These are phyloP conservation scores for Achlya flavicornis DNA, from an alignment of 2,888 invertebrate genomes.

Conservation along the genomic window DNA sequence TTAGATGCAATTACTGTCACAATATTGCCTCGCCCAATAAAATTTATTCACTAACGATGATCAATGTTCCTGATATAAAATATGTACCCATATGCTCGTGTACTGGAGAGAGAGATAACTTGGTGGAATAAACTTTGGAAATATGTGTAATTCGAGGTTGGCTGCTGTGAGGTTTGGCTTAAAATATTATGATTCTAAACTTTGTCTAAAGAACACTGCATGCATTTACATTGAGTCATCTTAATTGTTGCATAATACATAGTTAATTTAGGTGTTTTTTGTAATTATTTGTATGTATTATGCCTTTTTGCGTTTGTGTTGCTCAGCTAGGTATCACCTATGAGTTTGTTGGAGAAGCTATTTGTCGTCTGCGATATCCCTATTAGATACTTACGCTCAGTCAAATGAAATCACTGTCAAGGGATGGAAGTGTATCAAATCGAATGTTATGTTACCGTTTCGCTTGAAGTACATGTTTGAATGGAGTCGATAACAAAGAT, in stretches of 20 bases:
- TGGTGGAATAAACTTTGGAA: background rate
- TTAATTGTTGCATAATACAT: background rate
- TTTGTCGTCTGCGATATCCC: constrained; percentile 12
- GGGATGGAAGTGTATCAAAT: background rate
- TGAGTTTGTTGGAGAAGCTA: constrained; percentile 18
- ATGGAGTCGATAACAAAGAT: background rate
- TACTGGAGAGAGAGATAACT: background rate
- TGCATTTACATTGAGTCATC: background rate
- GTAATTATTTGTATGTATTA: constrained; percentile 11
- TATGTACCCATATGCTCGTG: no score
- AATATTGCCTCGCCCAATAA: background rate
- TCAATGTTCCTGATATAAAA: background rate
- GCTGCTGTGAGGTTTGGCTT: background rate
- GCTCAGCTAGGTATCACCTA: constrained; percentile 27
- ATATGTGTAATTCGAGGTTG: background rate
- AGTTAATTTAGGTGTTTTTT: background rate
- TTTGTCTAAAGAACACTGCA: background rate
- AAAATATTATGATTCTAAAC: background rate
- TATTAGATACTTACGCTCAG: background rate
- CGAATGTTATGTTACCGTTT: background rate
- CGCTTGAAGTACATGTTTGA: background rate
- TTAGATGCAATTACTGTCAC: background rate
- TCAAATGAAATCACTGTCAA: background rate
- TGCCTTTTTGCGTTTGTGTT: constrained; percentile 31
- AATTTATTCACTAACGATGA: background rate